These are phyloP conservation scores for Stenolophus ochropezus DNA, from an alignment of 2,888 invertebrate genomes.

Conservation along the genomic window DNA sequence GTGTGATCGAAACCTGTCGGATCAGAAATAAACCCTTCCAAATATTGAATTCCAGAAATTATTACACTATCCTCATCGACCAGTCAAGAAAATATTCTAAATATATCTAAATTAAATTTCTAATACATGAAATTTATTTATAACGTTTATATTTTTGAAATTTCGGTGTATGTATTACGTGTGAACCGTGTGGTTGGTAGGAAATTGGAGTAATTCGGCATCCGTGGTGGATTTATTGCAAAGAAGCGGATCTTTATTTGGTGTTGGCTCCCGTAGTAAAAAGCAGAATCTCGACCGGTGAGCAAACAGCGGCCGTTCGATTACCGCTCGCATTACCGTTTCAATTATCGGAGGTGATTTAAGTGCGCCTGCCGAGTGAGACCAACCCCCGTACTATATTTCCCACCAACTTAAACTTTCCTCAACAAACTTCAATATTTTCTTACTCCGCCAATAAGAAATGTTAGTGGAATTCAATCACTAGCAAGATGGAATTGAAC, in stretches of 20 bases:
- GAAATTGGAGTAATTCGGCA: too few species aligned
- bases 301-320: slow-evolving; percentile 42
- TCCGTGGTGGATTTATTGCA: too few species aligned
- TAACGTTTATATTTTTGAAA: too few species aligned
- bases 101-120: too few species aligned
- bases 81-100: too few species aligned
- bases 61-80: too few species aligned
- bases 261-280: background rate
- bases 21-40: too few species aligned
- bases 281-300: background rate
- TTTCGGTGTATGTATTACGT: too few species aligned
- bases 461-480: background rate
- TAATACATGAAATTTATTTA: too few species aligned
- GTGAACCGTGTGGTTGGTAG: too few species aligned
- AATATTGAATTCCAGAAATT: too few species aligned
- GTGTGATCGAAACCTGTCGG: too few species aligned
- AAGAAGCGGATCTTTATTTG: background rate
- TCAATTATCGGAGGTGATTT: slow-evolving; percentile 46
- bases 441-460: background rate
- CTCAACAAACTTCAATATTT: background rate
- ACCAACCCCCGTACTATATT: background rate
- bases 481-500: background rate
- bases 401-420: background rate
- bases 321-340: slow-evolving; percentile 40
- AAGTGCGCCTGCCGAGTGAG: slow-evolving; percentile 21